Conservation (phyloP, 2,113 vertebrate species). For the Zosterops japonicus region DNA sequence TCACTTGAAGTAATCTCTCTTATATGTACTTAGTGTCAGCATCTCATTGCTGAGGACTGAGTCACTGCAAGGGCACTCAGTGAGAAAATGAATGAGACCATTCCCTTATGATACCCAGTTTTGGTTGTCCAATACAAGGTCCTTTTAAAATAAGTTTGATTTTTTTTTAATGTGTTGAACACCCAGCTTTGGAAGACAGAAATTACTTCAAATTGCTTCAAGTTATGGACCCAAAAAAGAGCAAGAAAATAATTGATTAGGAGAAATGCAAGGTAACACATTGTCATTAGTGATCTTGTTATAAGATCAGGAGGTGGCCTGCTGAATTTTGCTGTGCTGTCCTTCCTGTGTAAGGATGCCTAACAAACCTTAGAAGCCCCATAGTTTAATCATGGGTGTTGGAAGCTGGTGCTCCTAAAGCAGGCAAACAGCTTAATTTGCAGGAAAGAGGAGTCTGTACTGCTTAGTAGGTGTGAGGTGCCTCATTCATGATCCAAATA, state of each 20-base stretch:
- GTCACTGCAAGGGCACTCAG: not conserved
- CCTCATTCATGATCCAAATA: slow-evolving; percentile 26
- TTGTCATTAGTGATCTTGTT: not conserved
- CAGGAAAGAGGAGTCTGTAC: not conserved
- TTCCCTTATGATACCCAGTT: not conserved
- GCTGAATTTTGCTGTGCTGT: not conserved
- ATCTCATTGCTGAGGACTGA: not conserved
- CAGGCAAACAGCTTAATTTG: slow-evolving; percentile 2
- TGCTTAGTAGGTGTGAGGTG: not conserved
- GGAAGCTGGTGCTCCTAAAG: not conserved
- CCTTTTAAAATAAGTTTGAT: not conserved
- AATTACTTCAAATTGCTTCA: not conserved
- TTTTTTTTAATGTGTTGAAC: not conserved
- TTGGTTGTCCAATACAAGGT: not conserved
- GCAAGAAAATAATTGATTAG: not conserved
- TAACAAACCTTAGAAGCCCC: not conserved
- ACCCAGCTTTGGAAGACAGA: not conserved
- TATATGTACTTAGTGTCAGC: not conserved
- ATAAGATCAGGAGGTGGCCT: not conserved
- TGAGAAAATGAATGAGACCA: fast-evolving
- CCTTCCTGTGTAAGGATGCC: not conserved
- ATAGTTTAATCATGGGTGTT: not conserved
- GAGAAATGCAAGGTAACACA: not conserved
- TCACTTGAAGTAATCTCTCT: not conserved
- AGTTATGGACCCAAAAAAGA: not conserved